These are phyloP conservation scores for Tachysurus vachellii DNA, from an alignment of 2,113 vertebrate species.

Conservation along the genomic window DNA sequence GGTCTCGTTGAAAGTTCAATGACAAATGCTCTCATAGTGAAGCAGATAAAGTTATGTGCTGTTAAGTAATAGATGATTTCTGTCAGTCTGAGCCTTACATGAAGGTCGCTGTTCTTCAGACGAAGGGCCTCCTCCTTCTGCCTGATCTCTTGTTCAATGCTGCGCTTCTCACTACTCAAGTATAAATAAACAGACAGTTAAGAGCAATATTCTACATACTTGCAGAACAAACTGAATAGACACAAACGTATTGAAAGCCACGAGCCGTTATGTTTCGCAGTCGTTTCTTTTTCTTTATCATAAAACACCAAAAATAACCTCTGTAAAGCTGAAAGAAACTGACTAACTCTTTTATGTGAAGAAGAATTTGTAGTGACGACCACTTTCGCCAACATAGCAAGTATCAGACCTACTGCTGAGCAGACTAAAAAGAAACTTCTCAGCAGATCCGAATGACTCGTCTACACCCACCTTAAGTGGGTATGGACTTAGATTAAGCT, in stretches of 20 bases:
- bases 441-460: not conserved
- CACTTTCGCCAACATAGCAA: not conserved
- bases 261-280: not conserved
- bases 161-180: conserved; percentile 84
- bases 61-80: too few species aligned
- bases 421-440: not conserved
- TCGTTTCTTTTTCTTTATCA: not conserved
- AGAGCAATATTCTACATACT: not conserved
- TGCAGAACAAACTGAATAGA: not conserved
- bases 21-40: not conserved
- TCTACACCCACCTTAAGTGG: not conserved
- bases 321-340: not conserved
- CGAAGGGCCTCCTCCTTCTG: conserved; percentile 88
- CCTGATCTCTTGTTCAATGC: conserved; percentile 88
- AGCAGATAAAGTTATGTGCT: not conserved
- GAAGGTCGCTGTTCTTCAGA: conserved; percentile 85
- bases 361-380: not conserved
- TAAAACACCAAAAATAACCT: too few species aligned
- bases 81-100: conserved; percentile 72
- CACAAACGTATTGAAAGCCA: not conserved
- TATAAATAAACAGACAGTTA: not conserved
- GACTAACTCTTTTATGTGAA: not conserved
- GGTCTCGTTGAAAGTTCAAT: not conserved
- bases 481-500: not conserved
- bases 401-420: not conserved